Percentiles rank a stretch among this genome's conserved stretches.
phyloP scores from a whole-genome alignment of 2,797 vertebrate genomes.

The Notoglanidium macrostoma region DNA sequence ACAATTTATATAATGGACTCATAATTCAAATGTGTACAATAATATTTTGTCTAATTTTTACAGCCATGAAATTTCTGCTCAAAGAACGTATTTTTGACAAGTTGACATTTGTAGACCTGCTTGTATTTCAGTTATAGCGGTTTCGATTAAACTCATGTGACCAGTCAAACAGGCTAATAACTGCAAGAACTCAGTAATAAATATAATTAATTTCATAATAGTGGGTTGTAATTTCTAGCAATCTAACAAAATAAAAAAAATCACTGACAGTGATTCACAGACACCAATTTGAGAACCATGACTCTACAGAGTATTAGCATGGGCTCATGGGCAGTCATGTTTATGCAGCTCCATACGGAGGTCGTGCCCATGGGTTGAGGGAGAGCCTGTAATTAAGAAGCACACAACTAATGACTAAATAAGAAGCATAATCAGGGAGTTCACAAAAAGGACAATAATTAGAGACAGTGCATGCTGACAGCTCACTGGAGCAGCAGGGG shows the following conservation, averaged over 20 bases:
- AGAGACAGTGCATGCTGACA: conserved; percentile 64
- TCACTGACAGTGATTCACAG: background rate
- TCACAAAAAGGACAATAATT: conserved; percentile 73
- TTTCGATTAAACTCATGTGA: background rate
- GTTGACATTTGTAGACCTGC: background rate
- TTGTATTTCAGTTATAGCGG: background rate
- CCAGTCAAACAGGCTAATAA: background rate
- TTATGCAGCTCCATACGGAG: conserved; percentile 1
- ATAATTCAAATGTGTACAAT: background rate
- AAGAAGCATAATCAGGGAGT: conserved; percentile 74
- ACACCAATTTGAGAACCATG: background rate
- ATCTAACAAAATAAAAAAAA: background rate
- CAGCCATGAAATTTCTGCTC: background rate
- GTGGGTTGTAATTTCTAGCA: background rate
- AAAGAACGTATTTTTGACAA: background rate
- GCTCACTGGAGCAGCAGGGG: conserved; percentile 64
- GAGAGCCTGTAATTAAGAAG: conserved; percentile 69
- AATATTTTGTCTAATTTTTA: background rate
- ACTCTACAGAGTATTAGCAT: background rate
- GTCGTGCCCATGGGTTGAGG: conserved; percentile 61
- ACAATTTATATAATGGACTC: background rate
- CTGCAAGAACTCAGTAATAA: background rate
- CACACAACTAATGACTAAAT: conserved; percentile 65
- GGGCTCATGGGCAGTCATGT: conserved; percentile 17
- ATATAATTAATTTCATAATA: background rate